Conservation (phyloP, 2,113 vertebrate species). For the Scophthalmus maximus region DNA sequence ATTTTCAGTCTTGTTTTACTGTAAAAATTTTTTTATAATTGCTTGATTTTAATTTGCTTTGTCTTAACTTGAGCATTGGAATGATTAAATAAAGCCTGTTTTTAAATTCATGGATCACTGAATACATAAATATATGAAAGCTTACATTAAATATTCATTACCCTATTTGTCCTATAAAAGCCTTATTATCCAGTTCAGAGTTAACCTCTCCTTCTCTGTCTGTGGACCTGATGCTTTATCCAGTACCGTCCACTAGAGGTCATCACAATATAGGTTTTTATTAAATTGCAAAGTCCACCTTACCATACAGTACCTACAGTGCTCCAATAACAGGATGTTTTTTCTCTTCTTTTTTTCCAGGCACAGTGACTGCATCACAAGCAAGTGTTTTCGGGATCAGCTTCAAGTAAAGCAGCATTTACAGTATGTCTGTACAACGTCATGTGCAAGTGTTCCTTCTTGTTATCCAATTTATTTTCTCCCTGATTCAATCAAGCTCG, state of each 20-base stretch:
- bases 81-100: neutral
- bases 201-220: too few relatives aligned
- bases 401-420: neutral
- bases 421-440: neutral
- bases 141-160: too few relatives aligned
- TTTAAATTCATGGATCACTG: too few relatives aligned
- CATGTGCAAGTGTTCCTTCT: too few relatives aligned
- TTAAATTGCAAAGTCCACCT: too few relatives aligned
- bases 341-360: too few relatives aligned
- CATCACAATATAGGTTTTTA: neutral
- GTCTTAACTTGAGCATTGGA: neutral
- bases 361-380: neutral
- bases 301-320: too few relatives aligned
- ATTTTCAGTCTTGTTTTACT: neutral
- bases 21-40: neutral
- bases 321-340: slow-evolving; percentile 4
- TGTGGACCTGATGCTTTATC: slow-evolving; percentile 1
- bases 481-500: too few relatives aligned
- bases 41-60: neutral
- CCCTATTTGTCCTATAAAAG: too few relatives aligned
- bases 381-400: neutral
- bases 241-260: slow-evolving; percentile 10
- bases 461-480: neutral
- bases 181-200: too few relatives aligned
- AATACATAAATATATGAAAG: too few relatives aligned